Base-by-base conservation (phyloP, 2,888 invertebrate species). In the Netelia virgata region DNA sequence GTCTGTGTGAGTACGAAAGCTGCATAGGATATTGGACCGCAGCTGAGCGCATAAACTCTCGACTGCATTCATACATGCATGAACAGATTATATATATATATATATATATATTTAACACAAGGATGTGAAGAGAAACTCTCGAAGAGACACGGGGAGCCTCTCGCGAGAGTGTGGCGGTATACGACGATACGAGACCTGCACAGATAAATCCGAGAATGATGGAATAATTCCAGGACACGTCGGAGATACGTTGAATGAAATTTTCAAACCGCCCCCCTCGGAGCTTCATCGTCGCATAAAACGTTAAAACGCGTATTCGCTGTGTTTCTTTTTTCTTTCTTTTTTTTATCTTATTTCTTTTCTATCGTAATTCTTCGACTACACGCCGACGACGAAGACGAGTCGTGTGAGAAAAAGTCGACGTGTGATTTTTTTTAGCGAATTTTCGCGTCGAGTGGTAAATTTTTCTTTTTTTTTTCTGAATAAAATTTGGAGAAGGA, bases 31-130 rank as follows among this genome's bases (percentile, higher is more conserved):
- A 43, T 78, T 20, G 57, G 47, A 61, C 36, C 47, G 74, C 63
- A 66, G 70, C 70, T 75, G 79, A 64, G 70, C 70, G 79, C 64
- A 70, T 79, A 79, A 78, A 79, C 64, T 75, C 50, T 36, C 68
- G 55, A 76, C 23, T 61, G 59, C 53, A 66, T 36, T 70, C 70
- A 23, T 76, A 50, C 43, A 20, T 61, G 23, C 20, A n/a, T 75
- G 53, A 14, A 74, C 50, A 57, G 16, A 57, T 57, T 16, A 14
- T 53, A 18, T n/a, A 47, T 74, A 59, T 73, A n/a, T 28, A 53
- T n/a, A 50, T 43, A 23, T 50, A 73, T n/a, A 47, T 61, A 36
- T 47, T 36, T 53, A 53, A 63, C 50, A 16, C 57, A 53, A 47
- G 18, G n/a, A 23, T 74, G 28, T 6, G 3, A 16, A 63, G 74